Percentiles rank a stretch among this genome's conserved stretches.
These are phyloP conservation scores for Drosophila conformis DNA, from an alignment of 2,888 invertebrate species.

Conservation along the genomic window DNA sequence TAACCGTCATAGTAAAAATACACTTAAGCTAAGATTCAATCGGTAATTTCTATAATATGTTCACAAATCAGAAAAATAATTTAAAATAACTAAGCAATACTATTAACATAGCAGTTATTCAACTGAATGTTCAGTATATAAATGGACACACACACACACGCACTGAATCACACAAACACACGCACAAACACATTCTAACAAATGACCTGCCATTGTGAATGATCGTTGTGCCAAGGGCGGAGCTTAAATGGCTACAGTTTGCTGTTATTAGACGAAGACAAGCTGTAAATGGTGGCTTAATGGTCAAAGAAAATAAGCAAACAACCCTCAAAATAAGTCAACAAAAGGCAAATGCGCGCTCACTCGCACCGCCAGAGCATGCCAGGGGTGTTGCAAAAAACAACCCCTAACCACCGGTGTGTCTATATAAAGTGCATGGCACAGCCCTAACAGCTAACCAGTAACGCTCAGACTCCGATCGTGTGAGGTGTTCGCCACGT, in stretches of 20 bases:
- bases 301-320: constrained; percentile 52
- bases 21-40: not conserved
- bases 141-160: not conserved
- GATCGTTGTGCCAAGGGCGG: constrained; percentile 76
- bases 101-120: not conserved
- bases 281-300: constrained; percentile 71
- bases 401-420: constrained; percentile 54
- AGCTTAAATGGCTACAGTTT: constrained; percentile 80
- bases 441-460: constrained; percentile 52
- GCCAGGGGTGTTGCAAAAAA: constrained; percentile 49
- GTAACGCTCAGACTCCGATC: constrained; percentile 76
- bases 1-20: not conserved
- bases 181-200: not conserved
- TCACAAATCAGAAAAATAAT: not conserved
- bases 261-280: constrained; percentile 62
- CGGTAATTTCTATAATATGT: not conserved
- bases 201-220: constrained; percentile 62
- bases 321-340: constrained; percentile 81
- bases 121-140: not conserved
- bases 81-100: not conserved
- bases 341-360: constrained; percentile 43
- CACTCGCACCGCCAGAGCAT: constrained; percentile 23
- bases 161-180: not conserved
- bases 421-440: constrained; percentile 73
- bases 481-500: constrained; percentile 50